These are phyloP conservation scores for Hybos culiciformis DNA, from an alignment of 2,888 invertebrate species.

Conservation along the genomic window DNA sequence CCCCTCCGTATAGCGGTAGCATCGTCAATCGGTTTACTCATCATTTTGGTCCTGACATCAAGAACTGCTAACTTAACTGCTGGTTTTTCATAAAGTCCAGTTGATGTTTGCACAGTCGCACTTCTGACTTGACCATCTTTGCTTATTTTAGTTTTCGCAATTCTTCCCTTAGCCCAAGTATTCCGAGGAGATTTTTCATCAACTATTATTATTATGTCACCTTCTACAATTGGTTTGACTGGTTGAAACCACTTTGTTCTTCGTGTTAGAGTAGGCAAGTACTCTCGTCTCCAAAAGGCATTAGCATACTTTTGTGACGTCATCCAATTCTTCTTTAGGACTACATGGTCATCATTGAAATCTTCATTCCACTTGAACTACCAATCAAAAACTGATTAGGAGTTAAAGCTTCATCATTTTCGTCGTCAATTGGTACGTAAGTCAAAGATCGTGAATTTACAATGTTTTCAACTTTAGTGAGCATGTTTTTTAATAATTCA, in stretches of 20 bases:
- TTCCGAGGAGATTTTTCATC: conserved; percentile 12
- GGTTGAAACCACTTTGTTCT: conserved; percentile 13
- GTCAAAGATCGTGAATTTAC: conserved; percentile 15
- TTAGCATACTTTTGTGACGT: conserved; percentile 5
- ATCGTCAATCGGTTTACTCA: no score
- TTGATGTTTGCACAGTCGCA: conserved; percentile 4
- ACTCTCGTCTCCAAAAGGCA: conserved; percentile 15
- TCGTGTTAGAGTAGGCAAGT: conserved; percentile 14
- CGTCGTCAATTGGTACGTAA: conserved; percentile 6
- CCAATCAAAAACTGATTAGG: conserved; percentile 17
- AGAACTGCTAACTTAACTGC: conserved; percentile 8
- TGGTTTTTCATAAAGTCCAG: conserved; percentile 9
- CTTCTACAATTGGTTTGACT: conserved; percentile 7
- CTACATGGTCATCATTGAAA: background rate
- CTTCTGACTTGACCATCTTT: conserved; percentile 11
- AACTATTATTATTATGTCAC: conserved; percentile 12
- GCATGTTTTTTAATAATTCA: conserved; percentile 10
- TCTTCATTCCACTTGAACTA: conserved; percentile 6
- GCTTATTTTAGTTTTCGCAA: conserved; percentile 5
- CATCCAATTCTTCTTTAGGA: conserved; percentile 6
- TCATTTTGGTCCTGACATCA: background rate
- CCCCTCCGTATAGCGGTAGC: no score
- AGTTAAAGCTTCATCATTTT: conserved; percentile 16
- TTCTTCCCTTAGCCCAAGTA: conserved; percentile 12
- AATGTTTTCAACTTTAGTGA: conserved; percentile 11